A percentile compares a stretch with the other conserved stretches of the same genome.
These are phyloP conservation scores for Atherix ibis DNA, from an alignment of 2,888 invertebrate species.

Conservation along the genomic window DNA sequence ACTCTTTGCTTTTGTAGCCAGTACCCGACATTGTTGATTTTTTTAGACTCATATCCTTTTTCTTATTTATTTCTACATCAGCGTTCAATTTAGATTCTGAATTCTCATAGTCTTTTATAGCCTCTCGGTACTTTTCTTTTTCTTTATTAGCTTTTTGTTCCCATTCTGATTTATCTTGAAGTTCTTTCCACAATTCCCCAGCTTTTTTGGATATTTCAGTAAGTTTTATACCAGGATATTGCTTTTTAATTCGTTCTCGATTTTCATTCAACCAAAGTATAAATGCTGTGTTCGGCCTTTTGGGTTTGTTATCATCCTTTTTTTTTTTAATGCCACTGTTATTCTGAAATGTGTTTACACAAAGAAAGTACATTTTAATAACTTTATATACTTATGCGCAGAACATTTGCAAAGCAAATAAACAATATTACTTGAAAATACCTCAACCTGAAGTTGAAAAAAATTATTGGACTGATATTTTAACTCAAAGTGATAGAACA, in stretches of 20 bases:
- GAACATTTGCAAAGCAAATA: too few species aligned
- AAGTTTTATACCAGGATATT: conserved; percentile 80
- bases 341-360: too few species aligned
- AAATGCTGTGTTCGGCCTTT: conserved; percentile 77
- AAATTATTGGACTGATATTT: too few species aligned
- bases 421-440: too few species aligned
- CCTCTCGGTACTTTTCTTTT: conserved; percentile 71
- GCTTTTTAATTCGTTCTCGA: conserved; percentile 67
- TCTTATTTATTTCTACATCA: too few species aligned
- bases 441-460: too few species aligned
- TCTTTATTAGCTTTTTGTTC: conserved; percentile 70
- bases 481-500: too few species aligned
- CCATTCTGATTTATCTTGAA: conserved; percentile 81
- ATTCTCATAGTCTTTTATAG: conserved; percentile 79
- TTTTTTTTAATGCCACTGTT: too few species aligned
- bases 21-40: conserved; percentile 38
- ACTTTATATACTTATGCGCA: too few species aligned
- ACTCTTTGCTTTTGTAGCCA: conserved; percentile 82
- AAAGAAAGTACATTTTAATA: too few species aligned
- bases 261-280: conserved; percentile 88
- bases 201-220: conserved; percentile 88
- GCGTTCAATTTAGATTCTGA: too few species aligned
- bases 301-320: conserved; percentile 74
- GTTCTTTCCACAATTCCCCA: conserved; percentile 85
- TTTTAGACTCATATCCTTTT: too few species aligned